These are phyloP conservation scores for Alviniconcha strummeri DNA, from an alignment of 2,888 invertebrate genomes.

Conservation along the genomic window DNA sequence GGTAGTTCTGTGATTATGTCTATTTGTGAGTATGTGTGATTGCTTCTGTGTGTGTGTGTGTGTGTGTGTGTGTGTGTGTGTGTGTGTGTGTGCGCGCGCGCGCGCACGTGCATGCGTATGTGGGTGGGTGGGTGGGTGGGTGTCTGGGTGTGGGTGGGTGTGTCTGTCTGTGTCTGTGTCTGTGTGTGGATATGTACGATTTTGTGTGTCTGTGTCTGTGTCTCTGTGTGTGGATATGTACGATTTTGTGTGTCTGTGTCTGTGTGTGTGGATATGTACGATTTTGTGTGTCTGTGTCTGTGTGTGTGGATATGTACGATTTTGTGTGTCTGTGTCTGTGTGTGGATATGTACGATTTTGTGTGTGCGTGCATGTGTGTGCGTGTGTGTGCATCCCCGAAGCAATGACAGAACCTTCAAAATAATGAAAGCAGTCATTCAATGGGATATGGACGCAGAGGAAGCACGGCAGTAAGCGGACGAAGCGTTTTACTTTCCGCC, in stretches of 20 bases:
- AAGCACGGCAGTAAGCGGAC: too few species aligned
- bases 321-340: background rate
- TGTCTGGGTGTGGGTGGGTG: too few species aligned
- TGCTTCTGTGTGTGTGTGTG: background rate
- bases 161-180: too few species aligned
- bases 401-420: too few species aligned
- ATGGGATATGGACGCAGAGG: too few species aligned
- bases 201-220: slow-evolving; percentile 3
- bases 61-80: background rate
- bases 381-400: too few species aligned
- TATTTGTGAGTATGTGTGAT: background rate
- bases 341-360: background rate
- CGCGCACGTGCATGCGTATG: too few species aligned
- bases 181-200: background rate
- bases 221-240: slow-evolving; percentile 4
- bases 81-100: too few species aligned
- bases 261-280: background rate
- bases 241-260: slow-evolving; percentile 9
- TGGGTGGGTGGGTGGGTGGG: too few species aligned
- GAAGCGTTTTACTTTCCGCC: too few species aligned
- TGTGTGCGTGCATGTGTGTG: background rate
- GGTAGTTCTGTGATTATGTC: too few species aligned
- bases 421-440: background rate
- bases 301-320: background rate
- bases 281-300: slow-evolving; percentile 2